Evolutionary conservation across 2,113 vertebrate genomes (phyloP), one percentile per base, ranked within the genome.

Genomic region (Alouatta palliata): DNA sequence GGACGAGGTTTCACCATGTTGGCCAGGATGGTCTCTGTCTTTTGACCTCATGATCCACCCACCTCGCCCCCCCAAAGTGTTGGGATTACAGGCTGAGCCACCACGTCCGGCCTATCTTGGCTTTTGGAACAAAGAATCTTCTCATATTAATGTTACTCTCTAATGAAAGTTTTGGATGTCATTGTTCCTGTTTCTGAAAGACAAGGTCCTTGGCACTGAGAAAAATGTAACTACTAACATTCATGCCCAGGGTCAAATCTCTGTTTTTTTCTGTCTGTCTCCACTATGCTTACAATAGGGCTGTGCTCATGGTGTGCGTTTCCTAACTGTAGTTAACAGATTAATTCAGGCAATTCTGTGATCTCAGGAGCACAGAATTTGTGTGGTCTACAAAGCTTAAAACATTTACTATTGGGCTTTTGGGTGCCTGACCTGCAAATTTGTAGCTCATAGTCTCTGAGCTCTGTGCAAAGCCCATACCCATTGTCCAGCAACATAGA

Each of bases 161-260:
- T 96, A 35, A 82, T 81, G 66, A 97, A 94, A 93, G 43, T 87
- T 96, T 87, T 94, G 58, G 73, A 45, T 88, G 81, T 86, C 49
- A 32, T 54, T 87, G 11, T 21, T 87, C 3, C 9, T 92, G 2
- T 87, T 87, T 96, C 82, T 90, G 77, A 94, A 92, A 94, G 70
- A 9, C 37, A 86, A 92, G 32, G 23, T 56, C 20, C 49, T 86
- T 77, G 54, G 21, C 27, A 64, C 12, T 32, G 32, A 91, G 76
- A 94, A 94, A 96, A 95, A 85, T 75, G 45, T 40, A 77, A 77
- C 81, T 61, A 21, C 45, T 76, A 56, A n/a, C 25, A 54, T 84
- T 81, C 30, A 58, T 37, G 77, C 10, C 45, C 37, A 83, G 37
- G 19, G 16, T 68, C 32, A 35, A 77, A 81, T 68, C 30, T 95